These are phyloP conservation scores for Dexiosoma caninum DNA, from an alignment of 2,888 invertebrate genomes.

Conservation along the genomic window DNA sequence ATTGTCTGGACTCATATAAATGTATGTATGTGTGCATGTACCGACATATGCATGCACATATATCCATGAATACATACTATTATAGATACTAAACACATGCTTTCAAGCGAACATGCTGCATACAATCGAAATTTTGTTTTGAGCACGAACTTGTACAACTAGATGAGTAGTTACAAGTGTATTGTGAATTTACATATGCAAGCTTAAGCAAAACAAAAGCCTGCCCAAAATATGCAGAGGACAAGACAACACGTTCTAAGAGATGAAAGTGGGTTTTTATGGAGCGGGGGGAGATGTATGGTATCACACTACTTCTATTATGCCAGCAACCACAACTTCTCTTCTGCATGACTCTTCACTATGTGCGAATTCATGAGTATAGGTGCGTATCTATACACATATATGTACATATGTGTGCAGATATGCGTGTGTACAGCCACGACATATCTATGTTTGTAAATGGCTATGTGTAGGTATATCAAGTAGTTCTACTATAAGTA, in stretches of 20 bases:
- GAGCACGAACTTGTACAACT: conserved; percentile 35
- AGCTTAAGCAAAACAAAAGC: neutral
- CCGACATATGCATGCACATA: neutral
- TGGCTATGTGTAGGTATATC: too few relatives aligned
- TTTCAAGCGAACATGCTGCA: conserved; percentile 20
- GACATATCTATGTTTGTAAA: too few relatives aligned
- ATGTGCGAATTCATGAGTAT: too few relatives aligned
- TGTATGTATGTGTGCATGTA: conserved; percentile 47
- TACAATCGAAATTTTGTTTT: conserved; percentile 13
- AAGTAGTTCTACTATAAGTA: too few relatives aligned
- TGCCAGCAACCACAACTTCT: neutral
- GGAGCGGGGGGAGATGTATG: neutral
- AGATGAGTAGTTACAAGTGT: conserved; percentile 44
- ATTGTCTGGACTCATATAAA: conserved; percentile 66
- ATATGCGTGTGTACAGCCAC: neutral
- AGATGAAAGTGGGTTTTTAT: neutral
- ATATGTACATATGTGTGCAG: neutral
- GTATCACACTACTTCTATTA: neutral
- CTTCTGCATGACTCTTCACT: too few relatives aligned
- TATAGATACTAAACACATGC: neutral
- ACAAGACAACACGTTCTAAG: neutral
- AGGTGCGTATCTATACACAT: neutral
- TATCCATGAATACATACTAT: conserved; percentile 32
- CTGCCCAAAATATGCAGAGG: too few relatives aligned
- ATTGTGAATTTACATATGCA: neutral